Base-by-base conservation (phyloP, 1,140 invertebrate species). In the Heterodera schachtii region DNA sequence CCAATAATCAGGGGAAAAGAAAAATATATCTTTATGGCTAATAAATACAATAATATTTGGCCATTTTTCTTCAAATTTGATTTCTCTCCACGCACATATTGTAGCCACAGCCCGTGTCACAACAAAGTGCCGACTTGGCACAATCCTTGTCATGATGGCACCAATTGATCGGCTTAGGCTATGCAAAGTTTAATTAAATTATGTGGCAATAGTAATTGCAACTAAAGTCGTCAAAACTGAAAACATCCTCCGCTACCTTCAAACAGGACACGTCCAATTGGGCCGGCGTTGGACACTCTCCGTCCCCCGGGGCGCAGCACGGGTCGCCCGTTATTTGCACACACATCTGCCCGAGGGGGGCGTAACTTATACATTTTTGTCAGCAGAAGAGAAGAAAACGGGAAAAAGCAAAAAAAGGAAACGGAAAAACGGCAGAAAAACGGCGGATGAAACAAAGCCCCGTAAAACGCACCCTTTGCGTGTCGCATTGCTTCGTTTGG, bases 81-180 rank as follows among this genome's bases (percentile, higher is more conserved):
- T 79, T 74, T 31, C 73, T 57, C 78, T 79, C 78, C 41, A 79
- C 78, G 7, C 78, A 79, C 64, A 79, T 69, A 71, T 79, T 79
- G 73, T 79, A 79, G 74, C 78, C 78, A 21, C 60, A 44, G 41
- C 78, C 78, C 31, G 57, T 79, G 78, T 79, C 78, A 71, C 78
- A 79, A 52, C 78, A 79, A 43, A 79, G 49, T 46, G 78, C 78
- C 49, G 60, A 52, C 19, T 67, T 43, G 13, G 67, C 69, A 19
- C 78, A 79, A 44, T 79, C 78, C 44, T 16, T 41, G n/a, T 79
- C 41, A 41, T 79, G 78, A 44, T 79, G 78, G 64, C 78, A 79
- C 78, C 78, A 79, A 49, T 79, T 79, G 41, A 79, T 79, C n/a
- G 78, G 78, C 16, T 71, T 67, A 41, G 9, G 41, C 69, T 71